These are phyloP conservation scores for Stenopsyche tienmushanensis DNA, from an alignment of 1,140 invertebrate genomes.

Conservation along the genomic window DNA sequence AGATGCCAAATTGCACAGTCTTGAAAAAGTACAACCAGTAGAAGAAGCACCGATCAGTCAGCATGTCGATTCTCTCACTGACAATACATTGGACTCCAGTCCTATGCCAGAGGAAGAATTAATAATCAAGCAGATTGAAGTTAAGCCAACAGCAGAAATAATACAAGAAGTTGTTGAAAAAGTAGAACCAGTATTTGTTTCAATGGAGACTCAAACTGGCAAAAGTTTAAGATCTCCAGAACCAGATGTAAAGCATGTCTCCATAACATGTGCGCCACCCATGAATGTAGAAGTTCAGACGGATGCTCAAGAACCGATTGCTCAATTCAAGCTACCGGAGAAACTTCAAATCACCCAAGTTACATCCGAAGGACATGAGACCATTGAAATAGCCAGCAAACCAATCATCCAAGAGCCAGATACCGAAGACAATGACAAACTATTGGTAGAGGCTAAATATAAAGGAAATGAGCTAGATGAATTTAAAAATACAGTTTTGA, in stretches of 20 bases:
- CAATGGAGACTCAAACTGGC: slow-evolving; percentile 61
- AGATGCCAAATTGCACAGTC: slow-evolving; percentile 42
- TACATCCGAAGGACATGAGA: slow-evolving; percentile 68
- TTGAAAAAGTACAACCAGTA: slow-evolving; percentile 45
- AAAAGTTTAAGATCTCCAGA: slow-evolving; percentile 49
- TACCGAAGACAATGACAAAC: slow-evolving; percentile 53
- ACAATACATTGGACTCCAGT: slow-evolving; percentile 61
- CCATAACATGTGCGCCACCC: slow-evolving; percentile 55
- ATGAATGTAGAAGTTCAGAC: slow-evolving; percentile 64
- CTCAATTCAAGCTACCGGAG: slow-evolving; percentile 55
- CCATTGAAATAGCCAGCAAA: slow-evolving; percentile 74
- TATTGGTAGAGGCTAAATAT: slow-evolving; percentile 75
- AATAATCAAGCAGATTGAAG: slow-evolving; percentile 16
- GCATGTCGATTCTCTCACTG: slow-evolving; percentile 53
- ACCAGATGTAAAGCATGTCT: slow-evolving; percentile 47
- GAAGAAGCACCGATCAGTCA: slow-evolving; percentile 48
- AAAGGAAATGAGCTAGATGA: slow-evolving; percentile 53
- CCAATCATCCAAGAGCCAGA: slow-evolving; percentile 56
- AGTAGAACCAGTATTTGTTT: slow-evolving; percentile 42
- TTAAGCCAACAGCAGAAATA: slow-evolving; percentile 29
- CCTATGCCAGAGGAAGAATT: slow-evolving; percentile 61
- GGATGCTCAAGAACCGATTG: slow-evolving; percentile 49
- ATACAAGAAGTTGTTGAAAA: slow-evolving; percentile 33
- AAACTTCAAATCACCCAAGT: slow-evolving; percentile 71
- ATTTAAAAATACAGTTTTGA: slow-evolving; percentile 60